Evolutionary conservation across 2,113 vertebrate genomes (phyloP).

Genomic region (Heterotis niloticus): DNA sequence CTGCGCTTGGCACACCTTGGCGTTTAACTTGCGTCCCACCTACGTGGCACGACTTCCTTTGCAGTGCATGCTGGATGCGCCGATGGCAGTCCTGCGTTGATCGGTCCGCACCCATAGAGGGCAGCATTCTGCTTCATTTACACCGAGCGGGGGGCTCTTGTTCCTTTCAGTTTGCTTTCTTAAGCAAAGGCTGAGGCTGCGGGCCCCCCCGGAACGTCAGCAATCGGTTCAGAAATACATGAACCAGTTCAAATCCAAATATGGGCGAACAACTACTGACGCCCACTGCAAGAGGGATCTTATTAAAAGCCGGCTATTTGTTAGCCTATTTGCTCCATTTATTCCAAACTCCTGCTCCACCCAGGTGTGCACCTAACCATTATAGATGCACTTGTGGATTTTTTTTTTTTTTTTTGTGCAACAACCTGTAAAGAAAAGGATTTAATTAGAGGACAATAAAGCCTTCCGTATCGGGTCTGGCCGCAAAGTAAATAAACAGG

Average conservation of each 20-base stretch:
- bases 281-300: too few species aligned
- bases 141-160: too few species aligned
- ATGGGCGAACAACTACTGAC: too few species aligned
- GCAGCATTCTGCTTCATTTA: constrained; percentile 75
- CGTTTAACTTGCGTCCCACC: not conserved
- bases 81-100: constrained; percentile 50
- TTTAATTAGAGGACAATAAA: constrained; percentile 27
- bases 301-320: not conserved
- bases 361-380: not conserved
- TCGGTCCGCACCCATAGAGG: constrained; percentile 79
- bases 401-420: constrained; percentile 15
- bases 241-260: too few species aligned
- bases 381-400: constrained; percentile 3
- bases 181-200: too few species aligned
- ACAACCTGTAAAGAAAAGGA: constrained; percentile 14
- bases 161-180: constrained; percentile 47
- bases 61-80: not conserved
- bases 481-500: constrained; percentile 32
- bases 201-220: too few species aligned
- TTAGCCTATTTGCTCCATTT: not conserved
- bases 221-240: too few species aligned
- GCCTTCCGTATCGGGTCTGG: not conserved
- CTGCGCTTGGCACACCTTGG: not conserved
- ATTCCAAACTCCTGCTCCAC: constrained; percentile 11
- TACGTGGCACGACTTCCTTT: not conserved